Conservation (phyloP, 1,140 invertebrate genomes). For the Monomorium pharaonis region DNA sequence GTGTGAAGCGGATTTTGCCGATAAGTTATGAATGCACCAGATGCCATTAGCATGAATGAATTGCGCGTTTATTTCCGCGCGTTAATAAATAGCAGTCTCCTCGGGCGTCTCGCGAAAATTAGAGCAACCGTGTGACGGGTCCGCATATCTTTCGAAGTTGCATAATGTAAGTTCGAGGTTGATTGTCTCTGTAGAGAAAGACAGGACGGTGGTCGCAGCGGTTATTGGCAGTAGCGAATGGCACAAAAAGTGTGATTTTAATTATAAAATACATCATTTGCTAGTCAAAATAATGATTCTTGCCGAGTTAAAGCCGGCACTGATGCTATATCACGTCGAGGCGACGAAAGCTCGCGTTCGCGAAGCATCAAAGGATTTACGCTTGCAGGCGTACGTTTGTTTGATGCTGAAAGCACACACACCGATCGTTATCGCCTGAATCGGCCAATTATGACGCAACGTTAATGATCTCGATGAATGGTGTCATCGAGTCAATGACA, state of each 20-base stretch:
- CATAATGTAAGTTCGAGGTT: slow-evolving; percentile 12
- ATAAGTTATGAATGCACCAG: slow-evolving; percentile 61
- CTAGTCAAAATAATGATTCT: background rate
- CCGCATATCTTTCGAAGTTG: slow-evolving; percentile 44
- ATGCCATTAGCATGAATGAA: slow-evolving; percentile 69
- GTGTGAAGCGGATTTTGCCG: slow-evolving; percentile 59
- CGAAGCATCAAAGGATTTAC: background rate
- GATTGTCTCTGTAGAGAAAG: background rate
- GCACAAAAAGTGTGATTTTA: background rate
- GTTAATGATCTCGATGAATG: slow-evolving; percentile 67
- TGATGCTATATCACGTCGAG: background rate
- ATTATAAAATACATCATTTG: background rate
- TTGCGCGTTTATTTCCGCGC: slow-evolving; percentile 68
- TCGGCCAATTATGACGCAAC: slow-evolving; percentile 63
- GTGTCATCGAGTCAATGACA: slow-evolving; percentile 69
- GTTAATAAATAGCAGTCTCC: slow-evolving; percentile 70
- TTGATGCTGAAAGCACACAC: slow-evolving; percentile 43
- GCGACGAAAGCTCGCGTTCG: slow-evolving; percentile 16
- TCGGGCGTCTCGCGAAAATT: slow-evolving; percentile 57
- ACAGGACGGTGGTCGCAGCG: background rate
- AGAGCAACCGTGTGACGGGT: slow-evolving; percentile 26
- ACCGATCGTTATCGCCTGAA: slow-evolving; percentile 55
- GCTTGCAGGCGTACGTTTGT: slow-evolving; percentile 39
- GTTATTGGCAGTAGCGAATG: background rate
- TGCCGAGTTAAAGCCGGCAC: background rate